Conservation (phyloP, 1,140 invertebrate species). For the Phortica variegata region DNA sequence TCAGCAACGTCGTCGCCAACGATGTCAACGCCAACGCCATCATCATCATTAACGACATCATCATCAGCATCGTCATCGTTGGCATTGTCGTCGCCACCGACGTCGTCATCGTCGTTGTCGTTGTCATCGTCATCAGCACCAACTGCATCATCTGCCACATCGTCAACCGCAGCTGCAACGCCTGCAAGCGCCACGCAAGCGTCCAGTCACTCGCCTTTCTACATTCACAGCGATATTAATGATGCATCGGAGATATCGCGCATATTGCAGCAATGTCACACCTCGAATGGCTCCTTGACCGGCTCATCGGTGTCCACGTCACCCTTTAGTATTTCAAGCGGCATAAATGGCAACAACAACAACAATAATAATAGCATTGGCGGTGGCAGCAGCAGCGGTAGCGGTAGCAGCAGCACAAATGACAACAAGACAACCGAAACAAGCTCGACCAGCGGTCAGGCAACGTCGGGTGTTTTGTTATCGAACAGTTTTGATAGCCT, state of each 20-base stretch:
- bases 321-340: background rate
- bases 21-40: no score
- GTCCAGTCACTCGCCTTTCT: slow-evolving; percentile 29
- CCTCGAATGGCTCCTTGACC: background rate
- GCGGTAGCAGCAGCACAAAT: slow-evolving; percentile 15
- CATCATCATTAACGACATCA: no score
- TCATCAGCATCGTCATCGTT: no score
- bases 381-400: background rate
- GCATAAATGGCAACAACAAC: slow-evolving; percentile 24
- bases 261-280: slow-evolving; percentile 53
- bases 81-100: no score
- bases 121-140: no score
- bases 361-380: slow-evolving; percentile 3
- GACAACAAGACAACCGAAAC: slow-evolving; percentile 14
- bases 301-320: background rate
- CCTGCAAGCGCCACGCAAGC: no score
- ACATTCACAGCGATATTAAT: slow-evolving; percentile 52
- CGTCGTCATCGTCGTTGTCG: no score
- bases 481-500: slow-evolving; percentile 36
- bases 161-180: no score
- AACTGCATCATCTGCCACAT: slow-evolving; percentile 6
- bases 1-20: no score
- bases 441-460: background rate
- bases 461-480: background rate
- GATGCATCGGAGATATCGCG: slow-evolving; percentile 55